phyloP scores from a whole-genome alignment of 1,140 invertebrate species.

The Zeugodacus cucurbitae region DNA sequence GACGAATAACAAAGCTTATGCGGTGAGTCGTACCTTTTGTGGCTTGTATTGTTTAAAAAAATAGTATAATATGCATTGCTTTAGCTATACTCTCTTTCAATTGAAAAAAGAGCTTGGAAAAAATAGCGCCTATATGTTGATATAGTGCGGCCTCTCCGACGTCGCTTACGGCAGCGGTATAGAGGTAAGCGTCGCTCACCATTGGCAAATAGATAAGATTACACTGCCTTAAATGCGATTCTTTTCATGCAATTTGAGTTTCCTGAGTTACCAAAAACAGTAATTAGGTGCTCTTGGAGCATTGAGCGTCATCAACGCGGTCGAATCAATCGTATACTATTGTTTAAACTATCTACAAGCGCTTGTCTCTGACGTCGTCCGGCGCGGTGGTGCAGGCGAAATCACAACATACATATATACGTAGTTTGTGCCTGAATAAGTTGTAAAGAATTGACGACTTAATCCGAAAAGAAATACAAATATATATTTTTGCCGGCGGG shows the following conservation, averaged over 20 bases:
- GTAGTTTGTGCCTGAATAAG: neutral
- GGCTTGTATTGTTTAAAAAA: neutral
- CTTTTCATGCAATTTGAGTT: neutral
- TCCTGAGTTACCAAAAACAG: neutral
- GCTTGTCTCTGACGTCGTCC: neutral
- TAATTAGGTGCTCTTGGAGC: neutral
- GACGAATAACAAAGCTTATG: neutral
- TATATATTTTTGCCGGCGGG: neutral
- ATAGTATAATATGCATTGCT: neutral
- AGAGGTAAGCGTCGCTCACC: neutral
- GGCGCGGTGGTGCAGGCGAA: neutral
- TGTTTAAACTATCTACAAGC: neutral
- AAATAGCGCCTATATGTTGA: neutral
- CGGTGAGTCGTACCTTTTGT: neutral
- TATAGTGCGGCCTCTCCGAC: neutral
- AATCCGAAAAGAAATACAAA: neutral
- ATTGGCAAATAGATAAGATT: slow-evolving; percentile 21
- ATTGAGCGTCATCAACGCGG: neutral
- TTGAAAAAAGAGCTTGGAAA: too few species aligned
- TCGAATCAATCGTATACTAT: neutral
- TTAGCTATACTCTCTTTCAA: neutral
- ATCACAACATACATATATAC: neutral
- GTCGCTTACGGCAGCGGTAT: neutral
- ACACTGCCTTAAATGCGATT: neutral
- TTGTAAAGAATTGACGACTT: neutral